Evolutionary conservation across 1,140 invertebrate species (phyloP), one percentile per base, ranked within the genome.

Genomic region (Drosophila asahinai): DNA sequence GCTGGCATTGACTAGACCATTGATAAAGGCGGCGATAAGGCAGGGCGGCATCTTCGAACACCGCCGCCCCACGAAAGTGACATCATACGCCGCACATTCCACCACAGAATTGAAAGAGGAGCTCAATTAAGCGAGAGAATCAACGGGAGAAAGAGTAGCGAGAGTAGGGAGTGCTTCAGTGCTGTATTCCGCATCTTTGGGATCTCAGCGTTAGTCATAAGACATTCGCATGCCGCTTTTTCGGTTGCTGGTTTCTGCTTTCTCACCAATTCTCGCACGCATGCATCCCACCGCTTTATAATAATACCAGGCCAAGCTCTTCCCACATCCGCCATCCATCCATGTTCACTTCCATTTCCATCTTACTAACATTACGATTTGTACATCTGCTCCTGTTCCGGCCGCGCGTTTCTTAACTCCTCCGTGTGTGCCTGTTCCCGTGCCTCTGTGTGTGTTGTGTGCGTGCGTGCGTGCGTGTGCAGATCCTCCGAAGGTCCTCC

Each of bases 401-500:
- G 72, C 49, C 52, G 60, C 58, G 36, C 49, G 52, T 51, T 57
- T 74, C 27, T 72, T 71, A 48, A 71, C 68, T 64, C 42, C 47
- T 52, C 66, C 68, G 63, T 52, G 68, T 68, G 65, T 66, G 68
- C 55, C 70, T 67, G 66, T 66, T 63, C 80, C 52, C 62, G 61
- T 77, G 54, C 66, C 54, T 61, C 64, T 72, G 74, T 47, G 61
- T 60, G 36, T 61, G 72, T 75, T 74, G 42, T 43, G 52, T 43
- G 54, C 38, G 54, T 71, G 70, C 40, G 54, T 71, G 70, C 40
- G 59, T 72, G 64, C 72, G 61, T 76, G 68, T 67, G 38, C 80
- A 92, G 91, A 91, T 91, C 82, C 71, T 76, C 64, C 65, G 89
- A 92, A 92, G 82, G 89, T 92, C 86, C 87, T 91, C 80, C 91